A percentile compares a stretch with the other conserved stretches of the same genome.
phyloP scores from a whole-genome alignment of 2,113 vertebrate species.

The Paradoxurus hermaphroditus region DNA sequence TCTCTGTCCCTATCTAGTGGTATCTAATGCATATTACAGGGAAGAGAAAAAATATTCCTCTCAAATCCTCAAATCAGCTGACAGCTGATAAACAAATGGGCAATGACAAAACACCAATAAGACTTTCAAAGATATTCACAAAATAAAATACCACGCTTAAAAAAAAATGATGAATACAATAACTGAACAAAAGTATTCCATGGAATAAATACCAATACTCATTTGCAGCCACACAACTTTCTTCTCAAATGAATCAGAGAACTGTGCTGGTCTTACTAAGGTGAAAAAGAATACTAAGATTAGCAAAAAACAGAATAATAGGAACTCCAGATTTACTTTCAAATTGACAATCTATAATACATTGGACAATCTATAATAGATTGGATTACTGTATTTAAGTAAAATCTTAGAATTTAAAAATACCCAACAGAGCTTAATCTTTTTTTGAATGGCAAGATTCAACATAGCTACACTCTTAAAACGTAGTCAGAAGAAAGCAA shows the following conservation, averaged over 20 bases:
- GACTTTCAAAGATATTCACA: background rate
- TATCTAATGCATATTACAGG: background rate
- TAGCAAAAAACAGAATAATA: background rate
- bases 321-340: background rate
- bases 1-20: background rate
- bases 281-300: background rate
- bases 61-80: background rate
- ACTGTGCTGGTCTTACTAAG: background rate
- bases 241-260: background rate
- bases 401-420: conserved; percentile 23
- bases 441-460: background rate
- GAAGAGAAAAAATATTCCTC: background rate
- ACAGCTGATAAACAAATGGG: background rate
- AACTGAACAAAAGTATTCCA: background rate
- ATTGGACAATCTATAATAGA: too few relatives aligned
- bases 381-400: background rate
- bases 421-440: background rate
- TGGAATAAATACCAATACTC: background rate
- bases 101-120: background rate
- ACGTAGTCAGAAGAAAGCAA: background rate
- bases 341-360: background rate
- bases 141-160: background rate
- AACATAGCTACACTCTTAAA: background rate
- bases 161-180: background rate
- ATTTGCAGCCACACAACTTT: background rate